A percentile compares a stretch with the other conserved stretches of the same genome.
Evolutionary conservation across 2,888 invertebrate species (phyloP).

Genomic region (Gisinianus flammeolus): DNA sequence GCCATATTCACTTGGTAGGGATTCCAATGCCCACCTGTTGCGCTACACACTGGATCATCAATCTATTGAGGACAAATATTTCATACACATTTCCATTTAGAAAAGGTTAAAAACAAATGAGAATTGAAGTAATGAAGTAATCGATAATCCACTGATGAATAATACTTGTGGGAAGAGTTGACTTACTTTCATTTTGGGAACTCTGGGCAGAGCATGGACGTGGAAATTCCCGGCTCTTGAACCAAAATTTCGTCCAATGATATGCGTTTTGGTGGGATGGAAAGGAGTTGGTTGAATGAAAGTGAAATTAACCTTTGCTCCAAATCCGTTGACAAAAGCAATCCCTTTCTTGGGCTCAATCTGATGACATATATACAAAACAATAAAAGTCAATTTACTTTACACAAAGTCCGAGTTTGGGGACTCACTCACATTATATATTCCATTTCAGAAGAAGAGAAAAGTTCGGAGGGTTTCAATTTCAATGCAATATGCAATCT

Average conservation of each 20-base stretch:
- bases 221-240: slow-evolving; percentile 62
- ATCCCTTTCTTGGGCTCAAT: slow-evolving; percentile 54
- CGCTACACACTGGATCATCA: slow-evolving; percentile 66
- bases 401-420: no score
- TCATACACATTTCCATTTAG: neutral
- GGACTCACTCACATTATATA: no score
- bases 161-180: neutral
- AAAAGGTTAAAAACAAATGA: neutral
- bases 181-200: slow-evolving; percentile 58
- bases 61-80: slow-evolving; percentile 37
- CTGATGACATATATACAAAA: slow-evolving; percentile 35
- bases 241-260: slow-evolving; percentile 63
- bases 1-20: slow-evolving; percentile 66
- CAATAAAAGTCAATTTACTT: neutral
- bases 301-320: slow-evolving; percentile 79
- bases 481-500: no score
- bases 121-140: neutral
- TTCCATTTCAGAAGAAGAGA: no score
- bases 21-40: slow-evolving; percentile 78
- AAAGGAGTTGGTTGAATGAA: slow-evolving; percentile 81
- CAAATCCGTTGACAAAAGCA: slow-evolving; percentile 63
- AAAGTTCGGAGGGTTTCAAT: no score
- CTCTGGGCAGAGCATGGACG: slow-evolving; percentile 63
- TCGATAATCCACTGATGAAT: neutral
- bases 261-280: slow-evolving; percentile 80